phyloP scores from a whole-genome alignment of 1,140 invertebrate genomes.

The Pogonomyrmex barbatus region DNA sequence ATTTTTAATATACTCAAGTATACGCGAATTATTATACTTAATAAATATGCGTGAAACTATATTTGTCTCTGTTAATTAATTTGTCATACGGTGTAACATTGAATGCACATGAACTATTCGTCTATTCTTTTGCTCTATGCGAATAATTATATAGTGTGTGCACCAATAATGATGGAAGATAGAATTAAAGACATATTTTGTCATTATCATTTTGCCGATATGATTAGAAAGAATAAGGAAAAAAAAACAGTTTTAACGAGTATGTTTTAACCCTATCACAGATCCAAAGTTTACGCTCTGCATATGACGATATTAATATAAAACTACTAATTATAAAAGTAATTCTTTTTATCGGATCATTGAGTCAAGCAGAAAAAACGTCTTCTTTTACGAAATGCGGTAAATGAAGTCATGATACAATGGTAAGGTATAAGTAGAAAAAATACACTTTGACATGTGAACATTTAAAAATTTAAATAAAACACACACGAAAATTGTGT shows the following conservation, averaged over 20 bases:
- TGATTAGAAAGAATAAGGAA: background rate
- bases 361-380: slow-evolving; percentile 11
- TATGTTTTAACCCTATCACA: background rate
- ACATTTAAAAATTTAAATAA: slow-evolving; percentile 65
- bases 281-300: background rate
- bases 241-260: background rate
- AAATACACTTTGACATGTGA: slow-evolving; percentile 56
- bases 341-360: background rate
- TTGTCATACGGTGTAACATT: slow-evolving; percentile 1
- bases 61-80: background rate
- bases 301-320: background rate
- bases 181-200: slow-evolving; percentile 26
- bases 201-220: background rate
- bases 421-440: slow-evolving; percentile 67
- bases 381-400: slow-evolving; percentile 43
- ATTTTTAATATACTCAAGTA: slow-evolving; percentile 23
- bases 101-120: slow-evolving; percentile 19
- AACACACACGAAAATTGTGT: slow-evolving; percentile 61
- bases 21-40: background rate
- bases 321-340: background rate
- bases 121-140: background rate
- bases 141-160: background rate
- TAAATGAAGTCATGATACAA: slow-evolving; percentile 70
- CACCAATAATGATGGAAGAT: background rate
- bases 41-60: slow-evolving; percentile 34